Base-by-base conservation (phyloP, 1,140 invertebrate genomes). In the Brachionus koreanus region DNA sequence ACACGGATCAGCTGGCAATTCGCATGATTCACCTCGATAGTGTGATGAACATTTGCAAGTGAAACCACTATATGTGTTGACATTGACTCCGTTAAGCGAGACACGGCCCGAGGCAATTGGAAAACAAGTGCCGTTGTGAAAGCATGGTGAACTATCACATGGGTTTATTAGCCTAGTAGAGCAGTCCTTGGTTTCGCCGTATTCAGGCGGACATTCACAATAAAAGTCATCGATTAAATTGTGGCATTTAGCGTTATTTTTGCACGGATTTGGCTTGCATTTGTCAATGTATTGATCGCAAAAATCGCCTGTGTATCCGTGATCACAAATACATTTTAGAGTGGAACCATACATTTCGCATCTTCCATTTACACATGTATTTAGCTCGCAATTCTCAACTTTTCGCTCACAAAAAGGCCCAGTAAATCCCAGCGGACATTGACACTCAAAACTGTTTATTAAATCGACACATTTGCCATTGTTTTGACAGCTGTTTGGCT, bases 361-460 rank as follows among this genome's bases (percentile, higher is more conserved):
- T 69, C 91, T 94, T 16, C 93, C 93, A 87, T 95, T 92, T 6
- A 90, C 89, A 87, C 95, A 97, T 0, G 94, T 94, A 16, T 72
- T 72, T 12, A 25, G 7, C n/a, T 72, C 42, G 61, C 82, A 82
- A 37, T 82, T 69, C 23, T 37, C 33, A 3, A 75, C 42, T 75
- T 72, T 39, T 7, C 29, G 46, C 23, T 83, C 83, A 63, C 83
- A 83, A 37, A 49, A 69, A 5, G 52, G 35, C 1, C 83, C 83
- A 23, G 57, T 79, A 29, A 69, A 83, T 35, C 77, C 75, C n/a
- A 16, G 10, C 13, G 23, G 25, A 82, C 83, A 83, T 12, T 16
- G 12, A 61, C 83, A 83, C 35, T 63, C 61, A 74, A 49, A 83
- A n/a, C 35, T 46, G 12, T 25, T 37, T 1, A 83, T 39, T 13